Conservation (phyloP, 2,113 vertebrate genomes). For the Alouatta palliata region DNA sequence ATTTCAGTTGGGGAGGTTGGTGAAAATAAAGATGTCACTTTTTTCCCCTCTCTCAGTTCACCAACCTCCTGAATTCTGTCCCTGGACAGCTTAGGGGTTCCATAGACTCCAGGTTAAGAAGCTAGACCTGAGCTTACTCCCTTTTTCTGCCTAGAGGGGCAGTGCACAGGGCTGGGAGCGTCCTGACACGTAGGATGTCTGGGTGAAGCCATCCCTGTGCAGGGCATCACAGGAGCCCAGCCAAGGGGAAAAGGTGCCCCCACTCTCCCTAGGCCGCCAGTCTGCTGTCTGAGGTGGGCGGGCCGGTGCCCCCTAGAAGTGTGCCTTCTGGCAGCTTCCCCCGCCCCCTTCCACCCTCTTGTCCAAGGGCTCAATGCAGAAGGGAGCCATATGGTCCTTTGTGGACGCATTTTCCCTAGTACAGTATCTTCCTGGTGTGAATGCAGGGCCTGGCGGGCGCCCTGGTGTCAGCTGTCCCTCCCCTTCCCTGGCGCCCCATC, state of each 20-base stretch:
- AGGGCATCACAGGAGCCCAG: background rate
- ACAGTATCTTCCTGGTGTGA: slow-evolving; percentile 73
- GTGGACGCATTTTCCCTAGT: slow-evolving; percentile 67
- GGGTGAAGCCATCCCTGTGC: background rate
- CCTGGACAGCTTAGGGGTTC: background rate
- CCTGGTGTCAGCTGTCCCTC: slow-evolving; percentile 60
- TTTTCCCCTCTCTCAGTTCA: background rate
- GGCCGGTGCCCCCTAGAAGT: slow-evolving; percentile 67
- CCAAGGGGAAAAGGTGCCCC: background rate
- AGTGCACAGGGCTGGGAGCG: rapidly evolving
- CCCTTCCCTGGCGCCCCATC: background rate
- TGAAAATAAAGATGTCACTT: background rate
- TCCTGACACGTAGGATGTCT: background rate
- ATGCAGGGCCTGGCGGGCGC: slow-evolving; percentile 25
- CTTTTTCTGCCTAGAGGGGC: background rate
- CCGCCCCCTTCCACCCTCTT: slow-evolving; percentile 43
- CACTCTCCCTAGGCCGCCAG: slow-evolving; percentile 9
- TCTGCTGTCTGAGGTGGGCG: slow-evolving; percentile 69
- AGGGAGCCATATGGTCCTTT: slow-evolving; percentile 81
- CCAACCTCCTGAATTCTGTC: background rate
- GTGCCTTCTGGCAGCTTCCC: slow-evolving; percentile 77
- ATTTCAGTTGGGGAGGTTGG: background rate
- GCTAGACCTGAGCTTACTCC: background rate
- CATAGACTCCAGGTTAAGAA: background rate
- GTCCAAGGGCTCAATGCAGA: slow-evolving; percentile 73